Evolutionary conservation across 2,888 invertebrate species (phyloP), one percentile per base, ranked within the genome.

Genomic region (Lordiphosa andalusiaca): DNA sequence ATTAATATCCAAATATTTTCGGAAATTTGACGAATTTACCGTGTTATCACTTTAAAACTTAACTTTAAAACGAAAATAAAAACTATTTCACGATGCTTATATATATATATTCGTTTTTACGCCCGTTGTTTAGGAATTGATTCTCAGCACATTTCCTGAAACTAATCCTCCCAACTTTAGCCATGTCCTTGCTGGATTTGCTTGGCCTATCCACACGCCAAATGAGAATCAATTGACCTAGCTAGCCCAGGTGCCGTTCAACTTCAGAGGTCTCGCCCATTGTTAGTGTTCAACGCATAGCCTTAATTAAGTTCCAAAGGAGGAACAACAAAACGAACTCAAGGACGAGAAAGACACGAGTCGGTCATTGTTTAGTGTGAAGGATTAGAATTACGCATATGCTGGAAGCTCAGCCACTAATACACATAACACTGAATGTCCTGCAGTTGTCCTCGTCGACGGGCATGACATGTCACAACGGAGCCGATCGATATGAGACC

Each of bases 291-390:
- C 66, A 73, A 66, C 72, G 68, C 63, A 65, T 64, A 62, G 66
- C 65, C 67, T 75, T 85, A 86, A 84, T 84, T 81, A 84, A 69
- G 84, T 63, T 53, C 62, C 77, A 61, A 71, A 25, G 25, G 25
- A 25, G 25, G 25, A 25, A 25, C 6, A 25, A 25, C 25, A 7
- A 25, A 3, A 25, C 25, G 25, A 25, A 25, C 36, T 39, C 74
- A 77, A 77, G 76, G 76, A 67, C 83, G 67, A 57, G 53, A 30
- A 53, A 33, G 40, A 53, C 73, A 76, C 77, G 73, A 73, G 75
- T 37, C 46, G 42, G 25, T 4, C 13, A 35, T 38, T 69, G 60
- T 53, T 50, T 64, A 47, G 42, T 41, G 54, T 53, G 46, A 62
- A 51, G 59, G 62, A 69, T 66, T 75, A 58, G 46, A 39, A 64